These are phyloP conservation scores for Camelus dromedarius DNA, from an alignment of 2,113 vertebrate species.

Conservation along the genomic window DNA sequence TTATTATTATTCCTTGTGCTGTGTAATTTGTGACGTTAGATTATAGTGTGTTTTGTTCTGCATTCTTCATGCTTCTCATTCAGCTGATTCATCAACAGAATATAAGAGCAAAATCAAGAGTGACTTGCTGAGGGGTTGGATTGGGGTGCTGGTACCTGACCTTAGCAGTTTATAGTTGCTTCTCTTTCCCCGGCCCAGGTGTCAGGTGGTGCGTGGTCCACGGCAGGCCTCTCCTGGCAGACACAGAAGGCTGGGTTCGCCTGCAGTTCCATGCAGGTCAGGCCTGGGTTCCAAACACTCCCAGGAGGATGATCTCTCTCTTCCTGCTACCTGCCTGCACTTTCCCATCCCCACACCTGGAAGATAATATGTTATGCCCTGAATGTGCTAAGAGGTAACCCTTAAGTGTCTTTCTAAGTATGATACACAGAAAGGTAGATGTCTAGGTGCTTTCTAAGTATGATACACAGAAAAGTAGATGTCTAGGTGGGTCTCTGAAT, in stretches of 20 bases:
- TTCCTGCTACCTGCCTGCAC: constrained; percentile 74
- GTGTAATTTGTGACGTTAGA: not conserved
- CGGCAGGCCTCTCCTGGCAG: constrained; percentile 28
- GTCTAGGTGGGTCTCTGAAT: not conserved
- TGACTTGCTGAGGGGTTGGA: not conserved
- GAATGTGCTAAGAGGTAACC: constrained; percentile 74
- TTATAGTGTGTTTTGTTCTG: not conserved
- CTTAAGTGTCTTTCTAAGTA: not conserved
- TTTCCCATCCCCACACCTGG: constrained; percentile 62
- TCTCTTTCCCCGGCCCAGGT: constrained; percentile 14
- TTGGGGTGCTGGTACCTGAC: not conserved
- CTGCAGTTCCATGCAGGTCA: constrained; percentile 70
- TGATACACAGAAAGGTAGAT: not conserved
- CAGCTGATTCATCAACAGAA: not conserved
- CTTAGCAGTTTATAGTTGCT: not conserved
- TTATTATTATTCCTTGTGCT: not conserved
- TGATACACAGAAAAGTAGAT: not conserved
- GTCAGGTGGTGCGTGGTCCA: constrained; percentile 79
- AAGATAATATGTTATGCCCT: constrained; percentile 80
- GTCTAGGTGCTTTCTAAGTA: not conserved
- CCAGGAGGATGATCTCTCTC: constrained; percentile 66
- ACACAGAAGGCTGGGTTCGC: constrained; percentile 67
- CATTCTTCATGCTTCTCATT: not conserved
- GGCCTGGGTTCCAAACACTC: constrained; percentile 70
- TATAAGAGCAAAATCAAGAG: not conserved